These are phyloP conservation scores for Ips nitidus DNA, from an alignment of 1,140 invertebrate genomes.

Conservation along the genomic window DNA sequence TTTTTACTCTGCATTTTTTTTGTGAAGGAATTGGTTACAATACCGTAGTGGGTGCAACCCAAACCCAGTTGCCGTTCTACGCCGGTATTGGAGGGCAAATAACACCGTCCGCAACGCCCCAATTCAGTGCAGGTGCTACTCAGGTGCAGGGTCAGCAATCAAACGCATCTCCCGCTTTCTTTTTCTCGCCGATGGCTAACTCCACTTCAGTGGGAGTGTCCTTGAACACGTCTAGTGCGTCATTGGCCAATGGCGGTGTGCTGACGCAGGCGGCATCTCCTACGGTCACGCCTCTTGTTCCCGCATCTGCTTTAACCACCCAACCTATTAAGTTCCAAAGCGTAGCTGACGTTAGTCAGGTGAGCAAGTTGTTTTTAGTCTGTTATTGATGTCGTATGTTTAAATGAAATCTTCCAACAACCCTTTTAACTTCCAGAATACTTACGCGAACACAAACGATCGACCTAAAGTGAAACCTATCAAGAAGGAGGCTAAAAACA, in stretches of 20 bases:
- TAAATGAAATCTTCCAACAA: no score
- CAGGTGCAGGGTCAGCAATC: slow-evolving; percentile 33
- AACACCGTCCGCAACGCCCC: slow-evolving; percentile 26
- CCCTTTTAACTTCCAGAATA: no score
- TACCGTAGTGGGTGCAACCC: slow-evolving; percentile 15
- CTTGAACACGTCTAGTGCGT: slow-evolving; percentile 5
- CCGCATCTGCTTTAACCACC: slow-evolving; percentile 29
- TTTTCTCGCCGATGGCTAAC: slow-evolving; percentile 44
- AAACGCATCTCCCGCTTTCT: slow-evolving; percentile 44
- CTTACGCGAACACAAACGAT: slow-evolving; percentile 59
- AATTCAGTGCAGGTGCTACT: slow-evolving; percentile 30
- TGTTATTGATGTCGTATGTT: no score
- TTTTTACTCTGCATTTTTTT: slow-evolving; percentile 3
- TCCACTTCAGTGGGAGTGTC: slow-evolving; percentile 24
- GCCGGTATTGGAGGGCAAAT: slow-evolving; percentile 36
- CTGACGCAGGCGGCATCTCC: slow-evolving; percentile 12
- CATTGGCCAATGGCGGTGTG: slow-evolving; percentile 21
- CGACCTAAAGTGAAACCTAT: slow-evolving; percentile 77
- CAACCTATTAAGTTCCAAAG: slow-evolving; percentile 48
- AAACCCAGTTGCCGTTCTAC: slow-evolving; percentile 45
- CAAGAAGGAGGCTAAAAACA: slow-evolving; percentile 74
- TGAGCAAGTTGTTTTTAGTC: slow-evolving; percentile 40
- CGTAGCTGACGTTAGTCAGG: slow-evolving; percentile 50
- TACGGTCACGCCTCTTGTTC: slow-evolving; percentile 22
- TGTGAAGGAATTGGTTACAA: slow-evolving; percentile 23